Evolutionary conservation across 2,113 vertebrate genomes (phyloP).

Genomic region (Calyptomena viridis): DNA sequence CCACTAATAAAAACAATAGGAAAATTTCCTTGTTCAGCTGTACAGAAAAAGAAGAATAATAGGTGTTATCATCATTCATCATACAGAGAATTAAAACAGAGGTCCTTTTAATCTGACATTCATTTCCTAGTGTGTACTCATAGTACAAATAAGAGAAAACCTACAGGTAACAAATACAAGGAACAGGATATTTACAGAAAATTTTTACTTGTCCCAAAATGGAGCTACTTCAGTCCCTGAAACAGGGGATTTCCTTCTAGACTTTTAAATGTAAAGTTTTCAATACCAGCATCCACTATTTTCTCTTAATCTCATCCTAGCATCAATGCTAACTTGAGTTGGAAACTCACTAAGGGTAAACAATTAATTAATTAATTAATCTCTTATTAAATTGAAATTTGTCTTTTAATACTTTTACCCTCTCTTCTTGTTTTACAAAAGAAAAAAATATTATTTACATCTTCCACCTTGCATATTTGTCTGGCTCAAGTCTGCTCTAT

Average conservation of each 20-base stretch:
- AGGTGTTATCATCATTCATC: no score
- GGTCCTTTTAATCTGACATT: not conserved
- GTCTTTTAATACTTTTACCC: not conserved
- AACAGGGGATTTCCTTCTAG: not conserved
- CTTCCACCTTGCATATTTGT: not conserved
- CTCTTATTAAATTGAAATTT: not conserved
- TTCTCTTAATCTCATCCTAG: not conserved
- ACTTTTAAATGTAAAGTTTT: not conserved
- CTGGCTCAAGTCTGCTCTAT: not conserved
- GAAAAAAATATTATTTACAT: not conserved
- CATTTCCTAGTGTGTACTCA: not conserved
- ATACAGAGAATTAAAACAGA: not conserved
- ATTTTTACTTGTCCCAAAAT: not conserved
- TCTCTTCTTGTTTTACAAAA: not conserved
- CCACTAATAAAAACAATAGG: not conserved
- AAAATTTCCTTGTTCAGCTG: not conserved
- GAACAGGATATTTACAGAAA: not conserved
- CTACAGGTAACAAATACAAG: not conserved
- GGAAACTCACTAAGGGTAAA: not conserved
- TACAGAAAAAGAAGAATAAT: not conserved
- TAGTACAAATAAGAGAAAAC: not conserved
- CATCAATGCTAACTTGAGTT: not conserved
- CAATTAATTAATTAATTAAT: not conserved
- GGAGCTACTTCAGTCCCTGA: not conserved
- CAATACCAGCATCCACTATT: not conserved